Conservation (phyloP, 2,888 invertebrate genomes). For the Ennomos fuscantarius region DNA sequence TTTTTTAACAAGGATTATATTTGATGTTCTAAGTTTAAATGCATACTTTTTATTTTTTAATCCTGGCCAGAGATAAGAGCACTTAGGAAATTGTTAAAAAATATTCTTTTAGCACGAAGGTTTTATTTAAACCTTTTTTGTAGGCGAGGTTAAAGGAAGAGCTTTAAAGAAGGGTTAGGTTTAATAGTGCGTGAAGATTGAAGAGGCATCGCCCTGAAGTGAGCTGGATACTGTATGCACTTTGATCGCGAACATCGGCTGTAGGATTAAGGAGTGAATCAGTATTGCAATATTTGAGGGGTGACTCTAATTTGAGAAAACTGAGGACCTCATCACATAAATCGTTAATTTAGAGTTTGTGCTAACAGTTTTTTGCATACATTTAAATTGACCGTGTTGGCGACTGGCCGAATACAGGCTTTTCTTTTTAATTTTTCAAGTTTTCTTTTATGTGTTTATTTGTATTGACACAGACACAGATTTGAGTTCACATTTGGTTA, state of each 20-base stretch:
- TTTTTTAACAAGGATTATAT: slow-evolving; percentile 39
- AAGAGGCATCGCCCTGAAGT: slow-evolving; percentile 56
- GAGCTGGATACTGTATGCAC: slow-evolving; percentile 38
- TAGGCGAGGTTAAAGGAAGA: slow-evolving; percentile 5
- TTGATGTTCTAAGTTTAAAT: slow-evolving; percentile 37
- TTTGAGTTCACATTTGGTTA: too few relatives aligned
- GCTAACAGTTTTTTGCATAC: too few relatives aligned
- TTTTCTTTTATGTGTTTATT: too few relatives aligned
- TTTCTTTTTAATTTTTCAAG: too few relatives aligned
- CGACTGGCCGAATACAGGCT: too few relatives aligned
- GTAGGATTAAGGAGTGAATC: slow-evolving; percentile 34
- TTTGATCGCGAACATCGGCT: slow-evolving; percentile 29
- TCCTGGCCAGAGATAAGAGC: slow-evolving; percentile 31
- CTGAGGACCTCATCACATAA: too few relatives aligned
- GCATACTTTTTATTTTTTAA: slow-evolving; percentile 34
- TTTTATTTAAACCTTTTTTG: slow-evolving; percentile 18
- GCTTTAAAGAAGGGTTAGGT: slow-evolving; percentile 46
- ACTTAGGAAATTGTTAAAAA: slow-evolving; percentile 31
- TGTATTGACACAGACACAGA: too few relatives aligned
- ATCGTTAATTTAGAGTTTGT: too few relatives aligned
- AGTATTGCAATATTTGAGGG: slow-evolving; percentile 50
- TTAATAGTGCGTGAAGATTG: slow-evolving; percentile 63
- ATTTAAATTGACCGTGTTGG: too few relatives aligned
- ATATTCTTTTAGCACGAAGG: slow-evolving; percentile 19
- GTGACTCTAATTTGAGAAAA: slow-evolving; percentile 21